Evolutionary conservation across 2,113 vertebrate species (phyloP).

Genomic region (Carassius gibelio): DNA sequence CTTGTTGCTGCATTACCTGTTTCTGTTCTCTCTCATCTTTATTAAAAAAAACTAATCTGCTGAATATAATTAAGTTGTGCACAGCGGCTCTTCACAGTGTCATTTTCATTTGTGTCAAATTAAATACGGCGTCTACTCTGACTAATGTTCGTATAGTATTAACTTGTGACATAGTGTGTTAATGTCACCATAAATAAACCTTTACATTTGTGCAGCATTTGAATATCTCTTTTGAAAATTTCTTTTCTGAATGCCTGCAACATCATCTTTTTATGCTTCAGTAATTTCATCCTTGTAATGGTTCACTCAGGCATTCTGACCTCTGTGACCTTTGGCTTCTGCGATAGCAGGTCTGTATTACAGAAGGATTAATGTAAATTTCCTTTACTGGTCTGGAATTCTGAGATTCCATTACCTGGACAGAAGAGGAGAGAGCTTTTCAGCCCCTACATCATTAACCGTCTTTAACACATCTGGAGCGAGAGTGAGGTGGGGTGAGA

Average conservation of each 20-base stretch:
- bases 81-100: not conserved
- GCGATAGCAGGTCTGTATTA: not conserved
- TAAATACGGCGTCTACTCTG: not conserved
- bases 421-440: not conserved
- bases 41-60: not conserved
- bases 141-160: not conserved
- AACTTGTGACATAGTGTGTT: not conserved
- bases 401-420: conserved; percentile 10
- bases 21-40: not conserved
- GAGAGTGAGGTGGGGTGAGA: not conserved
- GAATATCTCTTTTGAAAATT: not conserved
- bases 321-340: not conserved
- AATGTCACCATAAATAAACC: not conserved
- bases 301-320: conserved; percentile 4
- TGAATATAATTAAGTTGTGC: not conserved
- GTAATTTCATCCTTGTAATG: not conserved
- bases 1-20: not conserved
- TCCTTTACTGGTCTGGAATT: not conserved
- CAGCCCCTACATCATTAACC: not conserved
- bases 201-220: not conserved
- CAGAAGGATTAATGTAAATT: conserved; percentile 18
- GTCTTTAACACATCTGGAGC: not conserved
- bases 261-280: not conserved
- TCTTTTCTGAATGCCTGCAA: not conserved
- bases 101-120: not conserved